These are phyloP conservation scores for Apantesis nais DNA, from an alignment of 2,888 invertebrate genomes.

Conservation along the genomic window DNA sequence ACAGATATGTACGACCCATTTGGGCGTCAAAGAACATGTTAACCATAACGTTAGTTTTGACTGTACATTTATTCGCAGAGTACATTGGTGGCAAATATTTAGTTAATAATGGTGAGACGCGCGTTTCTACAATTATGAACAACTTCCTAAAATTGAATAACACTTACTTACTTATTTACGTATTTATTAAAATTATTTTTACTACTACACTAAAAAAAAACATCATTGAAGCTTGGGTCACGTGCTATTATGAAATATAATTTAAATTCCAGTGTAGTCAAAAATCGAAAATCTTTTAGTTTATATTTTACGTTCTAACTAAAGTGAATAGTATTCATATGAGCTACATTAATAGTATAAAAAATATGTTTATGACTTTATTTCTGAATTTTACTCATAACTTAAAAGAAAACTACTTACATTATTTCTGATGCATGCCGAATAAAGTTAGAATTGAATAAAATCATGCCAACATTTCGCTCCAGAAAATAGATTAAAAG, in stretches of 20 bases:
- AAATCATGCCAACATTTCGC: slow-evolving; percentile 39
- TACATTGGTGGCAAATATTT: not conserved
- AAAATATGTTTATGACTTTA: not conserved
- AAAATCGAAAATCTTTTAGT: too few species aligned
- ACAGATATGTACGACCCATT: not conserved
- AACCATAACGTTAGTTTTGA: not conserved
- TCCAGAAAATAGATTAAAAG: slow-evolving; percentile 61
- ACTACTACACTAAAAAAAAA: not conserved
- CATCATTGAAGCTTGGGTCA: not conserved
- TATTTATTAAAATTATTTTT: not conserved
- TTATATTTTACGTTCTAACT: not conserved
- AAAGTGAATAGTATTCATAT: not conserved
- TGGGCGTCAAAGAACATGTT: not conserved
- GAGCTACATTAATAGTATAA: not conserved
- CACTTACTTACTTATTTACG: too few species aligned
- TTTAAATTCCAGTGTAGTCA: not conserved
- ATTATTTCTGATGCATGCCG: not conserved
- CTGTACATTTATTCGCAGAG: not conserved
- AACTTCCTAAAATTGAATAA: not conserved
- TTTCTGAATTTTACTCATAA: too few species aligned
- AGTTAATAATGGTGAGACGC: not conserved
- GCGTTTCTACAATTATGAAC: not conserved
- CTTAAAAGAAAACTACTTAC: not conserved
- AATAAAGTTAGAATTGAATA: slow-evolving; percentile 8
- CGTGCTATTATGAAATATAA: not conserved